Evolutionary conservation across 2,888 invertebrate species (phyloP).

Genomic region (Pammene aurita): DNA sequence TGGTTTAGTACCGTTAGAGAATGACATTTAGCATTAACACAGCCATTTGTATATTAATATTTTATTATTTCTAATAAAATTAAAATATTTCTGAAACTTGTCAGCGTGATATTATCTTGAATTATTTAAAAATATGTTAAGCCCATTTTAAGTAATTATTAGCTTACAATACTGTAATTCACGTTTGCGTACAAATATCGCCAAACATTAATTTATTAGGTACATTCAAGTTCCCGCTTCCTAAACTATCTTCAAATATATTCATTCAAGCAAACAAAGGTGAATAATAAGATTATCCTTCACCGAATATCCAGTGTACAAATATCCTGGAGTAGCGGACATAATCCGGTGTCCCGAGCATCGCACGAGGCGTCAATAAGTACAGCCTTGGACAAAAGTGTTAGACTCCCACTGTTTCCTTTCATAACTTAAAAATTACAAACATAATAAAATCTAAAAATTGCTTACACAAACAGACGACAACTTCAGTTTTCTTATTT

Average conservation of each 20-base stretch:
- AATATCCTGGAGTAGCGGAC: slow-evolving; percentile 23
- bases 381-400: neutral
- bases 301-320: slow-evolving; percentile 34
- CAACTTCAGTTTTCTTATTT: too few species aligned
- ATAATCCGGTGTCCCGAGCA: slow-evolving; percentile 39
- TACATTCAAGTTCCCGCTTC: neutral
- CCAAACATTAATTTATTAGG: neutral
- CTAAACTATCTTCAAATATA: slow-evolving; percentile 24
- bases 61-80: too few species aligned
- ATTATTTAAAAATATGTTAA: too few species aligned
- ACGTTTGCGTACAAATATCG: neutral
- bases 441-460: too few species aligned
- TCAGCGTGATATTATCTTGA: too few species aligned
- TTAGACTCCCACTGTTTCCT: neutral
- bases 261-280: slow-evolving; percentile 30
- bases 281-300: slow-evolving; percentile 33
- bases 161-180: neutral
- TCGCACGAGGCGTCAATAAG: slow-evolving; percentile 42
- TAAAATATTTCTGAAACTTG: too few species aligned
- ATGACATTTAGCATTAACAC: too few species aligned
- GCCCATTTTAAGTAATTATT: neutral
- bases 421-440: neutral
- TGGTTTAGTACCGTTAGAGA: too few species aligned
- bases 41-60: too few species aligned
- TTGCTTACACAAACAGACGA: too few species aligned